Evolutionary conservation across 2,113 vertebrate species (phyloP), one percentile per base, ranked within the genome.

Genomic region (Tetraodon nigroviridis): DNA sequence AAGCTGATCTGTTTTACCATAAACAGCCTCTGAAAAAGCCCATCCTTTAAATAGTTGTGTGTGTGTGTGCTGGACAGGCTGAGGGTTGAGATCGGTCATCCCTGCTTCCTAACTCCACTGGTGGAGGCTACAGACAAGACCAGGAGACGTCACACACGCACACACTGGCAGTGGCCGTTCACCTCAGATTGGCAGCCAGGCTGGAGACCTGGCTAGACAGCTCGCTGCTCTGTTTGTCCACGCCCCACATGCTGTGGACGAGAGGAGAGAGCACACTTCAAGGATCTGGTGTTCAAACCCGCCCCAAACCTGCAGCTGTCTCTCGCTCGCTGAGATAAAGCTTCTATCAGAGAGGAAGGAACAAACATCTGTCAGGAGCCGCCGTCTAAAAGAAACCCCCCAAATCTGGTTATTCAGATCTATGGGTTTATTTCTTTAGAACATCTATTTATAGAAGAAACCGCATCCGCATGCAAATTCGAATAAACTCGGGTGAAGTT

Each of bases 221-320:
- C 80, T 92, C 90, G 76, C 88, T 89, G 86, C 79, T 86, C 86
- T 92, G 90, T 86, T 90, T 92, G 84, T 92, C 90, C 87, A 89
- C 64, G 63, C 90, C 89, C 90, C 90, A 92, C 90, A 92, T 91
- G 89, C 90, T 92, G 90, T 84, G 81, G 89, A 90, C 82, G 65
- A 90, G 77, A 84, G 87, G 86, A 90, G 75, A 90, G 71, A 85
- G 80, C 70, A 88, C 64, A 87, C 78, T 87, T 87, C 82, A 88
- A 84, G 72, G 64, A 75, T 64, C 79, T 66, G 75, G 61, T 63
- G 69, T 54, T 69, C 72, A 69, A 2, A 54, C 42, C 58, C 54
- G 62, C 65, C 22, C 56, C 54, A 32, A 52, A 51, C 51, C 46
- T 32, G 49, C 47, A 64, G 63, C 14, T 5, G 15, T 45, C 50